Base-by-base conservation (phyloP, 2,797 vertebrate species). In the Alauda arvensis region DNA sequence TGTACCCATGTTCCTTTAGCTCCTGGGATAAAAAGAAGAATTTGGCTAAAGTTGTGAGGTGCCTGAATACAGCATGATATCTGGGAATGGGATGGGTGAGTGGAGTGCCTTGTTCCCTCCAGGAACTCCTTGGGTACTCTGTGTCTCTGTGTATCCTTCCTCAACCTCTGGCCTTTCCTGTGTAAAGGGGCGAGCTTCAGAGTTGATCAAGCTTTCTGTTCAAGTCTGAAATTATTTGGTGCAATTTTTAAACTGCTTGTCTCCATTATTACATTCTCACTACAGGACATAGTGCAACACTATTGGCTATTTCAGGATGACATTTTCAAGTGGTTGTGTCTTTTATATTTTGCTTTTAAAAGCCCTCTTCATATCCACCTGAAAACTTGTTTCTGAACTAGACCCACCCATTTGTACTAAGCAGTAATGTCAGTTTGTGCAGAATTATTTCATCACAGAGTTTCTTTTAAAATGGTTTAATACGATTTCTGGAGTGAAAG, bases 21-120 rank as follows among this genome's bases (percentile, higher is more conserved):
- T 74, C 34, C 28, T 29, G 48, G 40, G 45, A 33, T 59, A 55
- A 57, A 53, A 49, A 29, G 10, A 28, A 13, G 14, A 26, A 24
- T 42, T 63, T 80, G 24, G 18, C 40, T 79, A 10, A 59, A 78
- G 33, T 23, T 45, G 52, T 29, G 48, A 72, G 40, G 28, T 59
- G 31, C 14, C 55, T 2, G 2, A 8, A 10, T 85, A 14, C 0
- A 6, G 28, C 2, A 5, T 18, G 25, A 1, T 39, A 33, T 9
- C 21, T 62, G 42, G 37, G 37, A 14, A 14, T 67, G 21, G 56
- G 34, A 37, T 89, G 71, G 29, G 46, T n/a, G 18, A 57, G 33
- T 51, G 26, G n/a, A 71, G 18, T 51, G 40, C 60, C 11, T 42
- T 51, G 21, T 23, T 31, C 19, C n/a, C 21, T 52, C 6, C 12